These are phyloP conservation scores for Cebus imitator DNA, from an alignment of 2,113 vertebrate genomes.

Conservation along the genomic window DNA sequence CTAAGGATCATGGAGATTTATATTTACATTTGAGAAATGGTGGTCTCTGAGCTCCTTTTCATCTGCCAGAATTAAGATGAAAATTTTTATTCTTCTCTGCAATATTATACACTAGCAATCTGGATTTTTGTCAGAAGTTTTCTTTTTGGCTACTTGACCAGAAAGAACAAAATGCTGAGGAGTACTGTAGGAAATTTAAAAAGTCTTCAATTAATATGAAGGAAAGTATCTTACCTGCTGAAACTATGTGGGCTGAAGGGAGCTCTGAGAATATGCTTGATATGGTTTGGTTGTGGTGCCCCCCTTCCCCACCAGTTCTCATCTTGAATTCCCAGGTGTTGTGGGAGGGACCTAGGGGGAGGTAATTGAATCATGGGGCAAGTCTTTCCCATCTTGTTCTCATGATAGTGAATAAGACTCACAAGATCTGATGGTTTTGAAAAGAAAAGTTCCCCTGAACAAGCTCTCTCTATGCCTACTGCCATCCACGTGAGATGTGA, in stretches of 20 bases:
- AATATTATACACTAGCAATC: background rate
- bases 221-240: background rate
- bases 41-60: background rate
- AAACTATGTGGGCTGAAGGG: background rate
- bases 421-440: too few relatives aligned
- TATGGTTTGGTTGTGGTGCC: too few relatives aligned
- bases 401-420: too few relatives aligned
- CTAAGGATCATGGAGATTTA: background rate
- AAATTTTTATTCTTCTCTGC: background rate
- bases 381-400: too few relatives aligned
- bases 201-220: background rate
- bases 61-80: background rate
- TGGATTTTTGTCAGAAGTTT: background rate
- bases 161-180: background rate
- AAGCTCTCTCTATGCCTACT: too few relatives aligned
- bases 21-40: background rate
- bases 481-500: too few relatives aligned
- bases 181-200: background rate
- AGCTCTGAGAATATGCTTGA: background rate
- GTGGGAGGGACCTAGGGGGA: too few relatives aligned
- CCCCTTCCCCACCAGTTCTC: too few relatives aligned
- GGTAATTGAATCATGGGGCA: too few relatives aligned
- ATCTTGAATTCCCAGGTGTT: too few relatives aligned
- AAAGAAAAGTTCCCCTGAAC: too few relatives aligned
- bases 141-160: background rate